Evolutionary conservation across 2,888 invertebrate species (phyloP).

Genomic region (Drosophila quinaria): DNA sequence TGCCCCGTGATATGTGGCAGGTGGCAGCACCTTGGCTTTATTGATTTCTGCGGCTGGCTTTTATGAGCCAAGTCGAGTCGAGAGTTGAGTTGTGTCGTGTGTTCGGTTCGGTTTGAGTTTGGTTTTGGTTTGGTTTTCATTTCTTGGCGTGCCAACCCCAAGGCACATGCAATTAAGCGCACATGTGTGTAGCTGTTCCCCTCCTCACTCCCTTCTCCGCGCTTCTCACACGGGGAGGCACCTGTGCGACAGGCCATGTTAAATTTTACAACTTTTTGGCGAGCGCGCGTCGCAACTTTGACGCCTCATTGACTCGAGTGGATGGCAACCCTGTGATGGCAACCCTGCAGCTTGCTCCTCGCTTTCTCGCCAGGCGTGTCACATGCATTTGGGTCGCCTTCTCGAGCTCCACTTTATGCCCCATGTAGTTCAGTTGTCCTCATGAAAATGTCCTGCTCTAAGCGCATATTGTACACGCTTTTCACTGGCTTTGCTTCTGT

Average conservation of each 20-base stretch:
- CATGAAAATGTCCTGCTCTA: slow-evolving; percentile 62
- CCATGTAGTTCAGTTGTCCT: slow-evolving; percentile 48
- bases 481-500: slow-evolving; percentile 59
- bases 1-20: slow-evolving; percentile 27
- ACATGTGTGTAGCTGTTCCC: slow-evolving; percentile 71
- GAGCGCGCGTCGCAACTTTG: slow-evolving; percentile 75
- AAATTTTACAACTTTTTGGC: slow-evolving; percentile 82
- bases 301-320: slow-evolving; percentile 81
- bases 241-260: slow-evolving; percentile 72
- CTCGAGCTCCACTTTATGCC: slow-evolving; percentile 65
- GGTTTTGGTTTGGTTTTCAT: slow-evolving; percentile 32
- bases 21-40: slow-evolving; percentile 83
- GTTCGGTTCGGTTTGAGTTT: slow-evolving; percentile 25
- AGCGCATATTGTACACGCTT: slow-evolving; percentile 75
- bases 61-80: slow-evolving; percentile 68
- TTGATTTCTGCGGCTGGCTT: slow-evolving; percentile 82
- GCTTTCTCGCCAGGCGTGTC: slow-evolving; percentile 64
- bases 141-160: slow-evolving; percentile 60
- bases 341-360: not conserved
- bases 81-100: slow-evolving; percentile 36
- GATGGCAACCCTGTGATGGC: slow-evolving; percentile 21
- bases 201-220: too few relatives aligned
- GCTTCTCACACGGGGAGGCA: slow-evolving; percentile 42
- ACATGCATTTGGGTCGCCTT: slow-evolving; percentile 78
- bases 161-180: slow-evolving; percentile 83